phyloP scores from a whole-genome alignment of 2,113 vertebrate species.

The Leptodactylus fuscus region DNA sequence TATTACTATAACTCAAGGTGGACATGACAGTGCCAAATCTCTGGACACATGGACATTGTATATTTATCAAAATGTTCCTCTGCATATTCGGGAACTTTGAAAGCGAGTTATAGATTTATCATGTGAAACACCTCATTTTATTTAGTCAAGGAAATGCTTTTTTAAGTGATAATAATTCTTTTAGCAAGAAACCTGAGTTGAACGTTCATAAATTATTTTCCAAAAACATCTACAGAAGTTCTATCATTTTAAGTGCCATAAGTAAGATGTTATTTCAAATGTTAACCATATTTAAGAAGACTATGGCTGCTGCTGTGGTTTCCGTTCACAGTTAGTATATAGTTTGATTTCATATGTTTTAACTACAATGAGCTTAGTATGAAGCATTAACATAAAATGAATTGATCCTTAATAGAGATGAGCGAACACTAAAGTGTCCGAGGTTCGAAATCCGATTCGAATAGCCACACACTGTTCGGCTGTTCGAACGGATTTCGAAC shows the following conservation, averaged over 20 bases:
- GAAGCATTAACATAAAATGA: too few relatives aligned
- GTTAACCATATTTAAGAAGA: not conserved
- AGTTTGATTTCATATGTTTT: too few relatives aligned
- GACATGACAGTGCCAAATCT: conserved; percentile 50
- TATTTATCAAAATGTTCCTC: conserved; percentile 44
- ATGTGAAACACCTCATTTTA: conserved; percentile 37
- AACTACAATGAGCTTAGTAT: too few relatives aligned
- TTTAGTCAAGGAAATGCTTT: conserved; percentile 28
- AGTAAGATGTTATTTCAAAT: not conserved
- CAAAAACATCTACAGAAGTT: not conserved
- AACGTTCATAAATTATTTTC: conserved; percentile 10
- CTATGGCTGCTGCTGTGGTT: not conserved
- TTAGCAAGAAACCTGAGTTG: conserved; percentile 6
- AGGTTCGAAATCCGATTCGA: too few relatives aligned
- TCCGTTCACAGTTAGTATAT: not conserved
- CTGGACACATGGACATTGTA: conserved; percentile 25
- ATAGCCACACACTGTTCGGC: too few relatives aligned
- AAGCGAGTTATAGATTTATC: conserved; percentile 36
- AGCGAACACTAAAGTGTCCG: too few relatives aligned
- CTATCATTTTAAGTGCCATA: not conserved
- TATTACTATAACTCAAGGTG: conserved; percentile 56
- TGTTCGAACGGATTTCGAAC: too few relatives aligned
- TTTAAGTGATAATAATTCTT: conserved; percentile 42
- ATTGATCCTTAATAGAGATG: too few relatives aligned
- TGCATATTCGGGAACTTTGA: conserved; percentile 18